Conservation (phyloP, 2,888 invertebrate species). For the Gerosis bhagava region DNA sequence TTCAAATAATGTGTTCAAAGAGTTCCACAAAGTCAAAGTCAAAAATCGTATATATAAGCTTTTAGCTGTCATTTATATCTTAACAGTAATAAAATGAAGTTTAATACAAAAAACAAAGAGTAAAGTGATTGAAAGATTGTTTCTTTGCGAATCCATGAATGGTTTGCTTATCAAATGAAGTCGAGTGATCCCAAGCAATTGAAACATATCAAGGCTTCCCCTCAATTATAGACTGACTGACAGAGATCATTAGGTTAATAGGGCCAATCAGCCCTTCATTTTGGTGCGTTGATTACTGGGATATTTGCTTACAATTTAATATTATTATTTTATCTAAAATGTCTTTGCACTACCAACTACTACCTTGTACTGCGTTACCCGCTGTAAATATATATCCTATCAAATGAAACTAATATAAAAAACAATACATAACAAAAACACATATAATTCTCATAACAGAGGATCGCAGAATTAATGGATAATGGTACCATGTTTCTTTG, state of each 20-base stretch:
- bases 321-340: constrained; percentile 20
- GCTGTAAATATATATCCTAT: constrained; percentile 9
- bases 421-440: background rate
- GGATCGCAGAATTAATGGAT: background rate
- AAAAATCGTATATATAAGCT: too few species aligned
- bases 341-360: constrained; percentile 11
- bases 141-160: constrained; percentile 3
- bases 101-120: too few species aligned
- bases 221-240: constrained; percentile 64
- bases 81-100: too few species aligned
- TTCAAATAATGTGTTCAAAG: too few species aligned
- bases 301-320: constrained; percentile 24
- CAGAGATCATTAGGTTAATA: constrained; percentile 64
- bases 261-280: constrained; percentile 67
- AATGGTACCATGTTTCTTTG: constrained; percentile 14
- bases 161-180: constrained; percentile 42
- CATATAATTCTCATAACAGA: constrained; percentile 4
- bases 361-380: too few species aligned
- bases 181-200: constrained; percentile 63
- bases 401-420: constrained; percentile 13
- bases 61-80: too few species aligned
- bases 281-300: constrained; percentile 51
- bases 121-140: too few species aligned
- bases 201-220: constrained; percentile 68
- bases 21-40: too few species aligned